phyloP scores from a whole-genome alignment of 2,888 invertebrate species.

The Tillus elongatus region DNA sequence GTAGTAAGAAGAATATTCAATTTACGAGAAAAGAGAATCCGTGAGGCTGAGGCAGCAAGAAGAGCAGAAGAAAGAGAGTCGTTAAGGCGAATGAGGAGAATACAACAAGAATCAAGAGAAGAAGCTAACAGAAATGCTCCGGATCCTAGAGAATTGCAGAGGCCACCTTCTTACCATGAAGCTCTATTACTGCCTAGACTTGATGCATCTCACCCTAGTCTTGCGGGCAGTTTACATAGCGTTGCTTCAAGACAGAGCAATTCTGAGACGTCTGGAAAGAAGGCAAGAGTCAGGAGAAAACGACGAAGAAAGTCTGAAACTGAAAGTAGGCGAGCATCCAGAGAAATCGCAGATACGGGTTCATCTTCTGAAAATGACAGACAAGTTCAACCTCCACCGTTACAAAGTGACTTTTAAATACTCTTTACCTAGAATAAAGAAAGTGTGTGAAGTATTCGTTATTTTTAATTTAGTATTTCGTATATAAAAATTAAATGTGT shows the following conservation, averaged over 20 bases:
- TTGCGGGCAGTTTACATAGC: conserved; percentile 35
- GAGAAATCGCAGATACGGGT: conserved; percentile 23
- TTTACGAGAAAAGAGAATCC: conserved; percentile 43
- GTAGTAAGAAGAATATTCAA: conserved; percentile 49
- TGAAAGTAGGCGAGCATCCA: conserved; percentile 25
- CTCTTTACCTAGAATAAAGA: no score
- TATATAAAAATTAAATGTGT: no score
- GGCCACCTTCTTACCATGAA: conserved; percentile 69
- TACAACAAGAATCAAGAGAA: conserved; percentile 35
- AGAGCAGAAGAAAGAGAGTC: conserved; percentile 50
- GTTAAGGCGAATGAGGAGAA: conserved; percentile 42
- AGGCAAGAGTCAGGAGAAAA: conserved; percentile 26
- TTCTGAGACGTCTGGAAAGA: conserved; percentile 28
- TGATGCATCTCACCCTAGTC: conserved; percentile 49
- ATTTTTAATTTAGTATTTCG: no score
- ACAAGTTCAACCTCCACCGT: conserved; percentile 20
- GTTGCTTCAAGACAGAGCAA: conserved; percentile 29
- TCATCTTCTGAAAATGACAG: conserved; percentile 19
- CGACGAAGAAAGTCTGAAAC: conserved; percentile 26
- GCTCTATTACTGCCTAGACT: conserved; percentile 66
- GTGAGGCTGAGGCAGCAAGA: conserved; percentile 43
- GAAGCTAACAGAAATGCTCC: conserved; percentile 49
- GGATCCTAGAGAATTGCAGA: conserved; percentile 58
- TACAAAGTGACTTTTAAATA: conserved; percentile 32
- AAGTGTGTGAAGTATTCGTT: no score